Evolutionary conservation across 2,888 invertebrate species (phyloP), one percentile per base, ranked within the genome.

Genomic region (Omphaloscelis lunosa): DNA sequence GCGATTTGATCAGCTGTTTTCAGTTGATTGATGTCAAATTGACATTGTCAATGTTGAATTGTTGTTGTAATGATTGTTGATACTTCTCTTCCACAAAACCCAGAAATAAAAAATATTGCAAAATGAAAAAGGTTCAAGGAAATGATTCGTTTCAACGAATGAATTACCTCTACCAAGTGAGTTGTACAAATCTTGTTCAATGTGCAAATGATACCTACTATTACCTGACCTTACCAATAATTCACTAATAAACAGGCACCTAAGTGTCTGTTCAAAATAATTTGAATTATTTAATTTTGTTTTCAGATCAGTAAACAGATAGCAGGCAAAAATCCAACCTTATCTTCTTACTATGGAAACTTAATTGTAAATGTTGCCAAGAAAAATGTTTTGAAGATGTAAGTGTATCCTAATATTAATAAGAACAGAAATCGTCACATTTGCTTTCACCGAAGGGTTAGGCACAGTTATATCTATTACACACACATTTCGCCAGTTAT

Each of bases 121-220:
- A 89, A 89, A 94, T 94, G 90, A 97, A 96, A 90, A 97, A 97
- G 92, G 97, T 97, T 79, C 97, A 97, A 89, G 97, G 97, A 75
- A 97, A 97, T 91, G 98, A 98, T 91, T 96, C 97, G 41, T 97
- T 98, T 90, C 97, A 98, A 89, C 95, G 98, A 78, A 97, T 98
- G 92, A 98, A 98, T 93, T 98, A 97, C 90, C 94, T 98, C 41
- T 97, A 98, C 92, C 98, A 98, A 94, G 98, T 97, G 94, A 90
- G 90, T 45, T 75, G 39, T 20, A 20, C 2, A 4, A 29, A 15
- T 59, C 39, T 15, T 62, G 51, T 45, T 41, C 2, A 39, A 39
- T 6, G 20, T 53, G 23, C 15, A 2, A 48, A 67, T 20, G 15
- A 39, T 34, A 20, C 5, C 11, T 11, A 9, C 0, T 41, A 2